Percentiles rank a stretch among this genome's conserved stretches.
phyloP scores from a whole-genome alignment of 2,797 vertebrate species.

The Ciconia nigra region DNA sequence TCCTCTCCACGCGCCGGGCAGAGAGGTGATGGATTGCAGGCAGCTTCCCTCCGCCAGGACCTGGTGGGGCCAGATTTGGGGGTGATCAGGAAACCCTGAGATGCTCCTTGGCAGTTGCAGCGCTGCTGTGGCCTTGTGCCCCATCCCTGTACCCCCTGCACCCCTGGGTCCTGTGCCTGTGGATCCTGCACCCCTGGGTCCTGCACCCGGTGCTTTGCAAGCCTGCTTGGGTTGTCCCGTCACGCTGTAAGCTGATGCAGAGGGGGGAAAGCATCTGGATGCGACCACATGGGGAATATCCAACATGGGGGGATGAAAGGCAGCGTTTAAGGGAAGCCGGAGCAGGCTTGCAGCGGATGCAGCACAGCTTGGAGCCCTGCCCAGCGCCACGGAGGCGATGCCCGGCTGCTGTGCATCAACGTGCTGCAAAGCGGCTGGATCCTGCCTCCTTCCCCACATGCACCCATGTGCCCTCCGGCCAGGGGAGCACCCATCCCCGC shows the following conservation, averaged over 20 bases:
- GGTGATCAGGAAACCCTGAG: background rate
- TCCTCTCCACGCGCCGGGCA: background rate
- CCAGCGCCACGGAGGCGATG: fast-evolving
- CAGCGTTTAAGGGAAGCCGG: background rate
- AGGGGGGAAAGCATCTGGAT: background rate
- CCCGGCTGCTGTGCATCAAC: background rate
- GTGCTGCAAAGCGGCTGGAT: background rate
- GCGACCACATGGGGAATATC: fast-evolving
- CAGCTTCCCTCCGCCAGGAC: background rate
- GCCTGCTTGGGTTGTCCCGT: background rate
- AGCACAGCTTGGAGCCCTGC: background rate
- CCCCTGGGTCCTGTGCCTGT: background rate
- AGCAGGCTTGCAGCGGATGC: background rate
- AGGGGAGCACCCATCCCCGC: background rate
- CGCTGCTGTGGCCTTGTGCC: fast-evolving
- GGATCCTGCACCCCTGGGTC: too few relatives aligned
- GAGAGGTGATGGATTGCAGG: slow-evolving; percentile 31
- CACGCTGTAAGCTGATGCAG: background rate
- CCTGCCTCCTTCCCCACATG: background rate
- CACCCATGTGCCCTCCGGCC: fast-evolving
- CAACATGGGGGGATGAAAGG: background rate
- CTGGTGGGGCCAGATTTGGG: background rate
- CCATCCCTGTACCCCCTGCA: background rate
- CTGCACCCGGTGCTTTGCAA: background rate
- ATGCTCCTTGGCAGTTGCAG: background rate